phyloP scores from a whole-genome alignment of 2,113 vertebrate genomes.

The Nasalis larvatus region DNA sequence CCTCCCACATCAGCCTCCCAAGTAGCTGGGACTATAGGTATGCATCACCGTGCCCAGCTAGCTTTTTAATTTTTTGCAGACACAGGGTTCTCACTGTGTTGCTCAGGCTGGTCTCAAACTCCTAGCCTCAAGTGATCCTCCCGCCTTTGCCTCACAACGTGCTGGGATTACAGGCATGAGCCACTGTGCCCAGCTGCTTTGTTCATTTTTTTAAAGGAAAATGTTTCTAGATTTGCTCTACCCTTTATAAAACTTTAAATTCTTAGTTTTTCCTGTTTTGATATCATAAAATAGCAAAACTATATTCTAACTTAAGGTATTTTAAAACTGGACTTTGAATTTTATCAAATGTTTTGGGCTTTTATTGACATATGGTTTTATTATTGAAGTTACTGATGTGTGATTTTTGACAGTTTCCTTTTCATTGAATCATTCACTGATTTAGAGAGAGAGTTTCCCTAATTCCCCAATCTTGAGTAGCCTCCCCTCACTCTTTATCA shows the following conservation, averaged over 20 bases:
- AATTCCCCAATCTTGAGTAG: not conserved
- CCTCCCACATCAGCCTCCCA: too few relatives aligned
- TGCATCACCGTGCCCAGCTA: too few relatives aligned
- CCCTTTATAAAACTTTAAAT: not conserved
- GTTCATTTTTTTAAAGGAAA: not conserved
- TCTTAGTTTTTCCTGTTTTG: not conserved
- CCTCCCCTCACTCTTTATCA: not conserved
- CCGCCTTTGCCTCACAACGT: too few relatives aligned
- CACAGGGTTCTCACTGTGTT: too few relatives aligned
- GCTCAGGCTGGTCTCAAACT: too few relatives aligned
- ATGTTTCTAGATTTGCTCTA: not conserved
- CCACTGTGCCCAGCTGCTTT: not conserved
- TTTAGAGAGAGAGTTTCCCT: not conserved
- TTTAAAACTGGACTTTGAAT: conserved; percentile 13
- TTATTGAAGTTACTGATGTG: not conserved
- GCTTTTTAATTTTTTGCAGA: too few relatives aligned
- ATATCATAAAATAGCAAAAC: not conserved
- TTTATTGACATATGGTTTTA: not conserved
- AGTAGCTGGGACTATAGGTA: too few relatives aligned
- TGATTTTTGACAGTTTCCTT: not conserved
- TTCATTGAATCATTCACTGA: conserved; percentile 3
- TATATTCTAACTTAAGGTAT: not conserved
- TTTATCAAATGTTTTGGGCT: not conserved
- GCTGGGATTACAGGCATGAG: too few relatives aligned
- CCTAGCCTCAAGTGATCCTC: too few relatives aligned